Evolutionary conservation across 2,113 vertebrate species (phyloP).

Genomic region (Callopanchax toddi): DNA sequence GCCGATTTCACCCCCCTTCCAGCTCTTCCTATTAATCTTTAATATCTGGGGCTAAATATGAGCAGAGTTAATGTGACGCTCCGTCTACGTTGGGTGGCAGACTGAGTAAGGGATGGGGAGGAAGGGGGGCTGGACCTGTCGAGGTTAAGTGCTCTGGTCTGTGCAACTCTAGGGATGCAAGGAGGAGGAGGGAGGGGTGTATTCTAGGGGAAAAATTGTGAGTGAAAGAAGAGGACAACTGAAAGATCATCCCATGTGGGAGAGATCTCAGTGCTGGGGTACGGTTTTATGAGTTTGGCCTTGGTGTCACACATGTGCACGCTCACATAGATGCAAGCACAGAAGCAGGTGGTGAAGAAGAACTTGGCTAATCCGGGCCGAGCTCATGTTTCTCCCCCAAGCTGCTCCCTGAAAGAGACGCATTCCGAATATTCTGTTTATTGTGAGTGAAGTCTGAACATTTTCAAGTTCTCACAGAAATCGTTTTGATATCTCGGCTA

Average conservation of each 20-base stretch:
- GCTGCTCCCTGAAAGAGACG: slow-evolving; percentile 33
- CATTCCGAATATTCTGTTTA: slow-evolving; percentile 12
- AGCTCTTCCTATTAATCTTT: slow-evolving; percentile 74
- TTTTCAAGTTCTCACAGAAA: slow-evolving; percentile 38
- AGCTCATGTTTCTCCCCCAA: slow-evolving; percentile 43
- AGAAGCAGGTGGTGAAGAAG: slow-evolving; percentile 56
- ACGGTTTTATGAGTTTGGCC: slow-evolving; percentile 63
- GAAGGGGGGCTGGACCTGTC: slow-evolving; percentile 45
- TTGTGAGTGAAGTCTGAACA: slow-evolving; percentile 45
- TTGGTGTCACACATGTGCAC: slow-evolving; percentile 38
- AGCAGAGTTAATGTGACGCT: slow-evolving; percentile 73
- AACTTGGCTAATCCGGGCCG: slow-evolving; percentile 50
- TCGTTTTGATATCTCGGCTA: slow-evolving; percentile 53
- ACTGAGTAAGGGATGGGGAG: slow-evolving; percentile 42
- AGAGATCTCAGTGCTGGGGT: slow-evolving; percentile 56
- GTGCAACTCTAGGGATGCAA: slow-evolving; percentile 57
- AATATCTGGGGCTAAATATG: slow-evolving; percentile 72
- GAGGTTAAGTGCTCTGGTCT: slow-evolving; percentile 81
- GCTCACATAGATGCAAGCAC: slow-evolving; percentile 19
- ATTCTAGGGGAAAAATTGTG: slow-evolving; percentile 38
- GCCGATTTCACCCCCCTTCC: slow-evolving; percentile 13
- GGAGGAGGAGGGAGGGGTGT: slow-evolving; percentile 28
- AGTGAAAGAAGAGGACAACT: slow-evolving; percentile 34
- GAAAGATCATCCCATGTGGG: slow-evolving; percentile 58
- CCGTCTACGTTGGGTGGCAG: slow-evolving; percentile 61